phyloP scores from a whole-genome alignment of 2,888 invertebrate species.

The Drosophila greeni region DNA sequence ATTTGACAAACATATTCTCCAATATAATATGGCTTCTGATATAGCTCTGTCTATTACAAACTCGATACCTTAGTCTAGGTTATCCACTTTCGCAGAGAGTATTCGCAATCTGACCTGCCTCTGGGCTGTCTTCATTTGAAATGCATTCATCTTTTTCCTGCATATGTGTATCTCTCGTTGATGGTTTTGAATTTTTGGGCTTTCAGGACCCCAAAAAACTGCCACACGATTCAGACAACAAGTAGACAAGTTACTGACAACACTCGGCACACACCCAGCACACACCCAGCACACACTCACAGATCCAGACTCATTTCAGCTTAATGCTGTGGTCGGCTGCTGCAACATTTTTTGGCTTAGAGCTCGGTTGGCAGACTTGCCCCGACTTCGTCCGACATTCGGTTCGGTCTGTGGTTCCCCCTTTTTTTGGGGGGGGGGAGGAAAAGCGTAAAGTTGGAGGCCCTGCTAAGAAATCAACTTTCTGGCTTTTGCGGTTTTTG shows the following conservation, averaged over 20 bases:
- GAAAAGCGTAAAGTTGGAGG: no score
- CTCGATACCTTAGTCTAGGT: neutral
- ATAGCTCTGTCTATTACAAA: neutral
- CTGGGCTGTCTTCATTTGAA: constrained; percentile 55
- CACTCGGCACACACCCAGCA: constrained; percentile 18
- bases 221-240: constrained; percentile 65
- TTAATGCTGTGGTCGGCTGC: constrained; percentile 59
- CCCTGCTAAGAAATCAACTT: constrained; percentile 71
- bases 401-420: no score
- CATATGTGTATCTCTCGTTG: constrained; percentile 24
- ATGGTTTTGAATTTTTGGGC: constrained; percentile 48
- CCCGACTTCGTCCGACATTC: no score
- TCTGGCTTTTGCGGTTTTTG: constrained; percentile 63
- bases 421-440: constrained; percentile 33
- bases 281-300: neutral
- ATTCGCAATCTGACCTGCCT: constrained; percentile 13
- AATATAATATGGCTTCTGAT: no score
- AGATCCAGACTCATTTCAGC: constrained; percentile 34
- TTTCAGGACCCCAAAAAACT: constrained; percentile 28
- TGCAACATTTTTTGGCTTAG: constrained; percentile 49
- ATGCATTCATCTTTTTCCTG: constrained; percentile 67
- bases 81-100: neutral
- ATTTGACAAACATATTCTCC: no score
- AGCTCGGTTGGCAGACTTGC: constrained; percentile 9
- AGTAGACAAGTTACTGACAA: constrained; percentile 66